A percentile compares a stretch with the other conserved stretches of the same genome.
Conservation (phyloP, 2,888 invertebrate species). For the Ophion costatus region DNA sequence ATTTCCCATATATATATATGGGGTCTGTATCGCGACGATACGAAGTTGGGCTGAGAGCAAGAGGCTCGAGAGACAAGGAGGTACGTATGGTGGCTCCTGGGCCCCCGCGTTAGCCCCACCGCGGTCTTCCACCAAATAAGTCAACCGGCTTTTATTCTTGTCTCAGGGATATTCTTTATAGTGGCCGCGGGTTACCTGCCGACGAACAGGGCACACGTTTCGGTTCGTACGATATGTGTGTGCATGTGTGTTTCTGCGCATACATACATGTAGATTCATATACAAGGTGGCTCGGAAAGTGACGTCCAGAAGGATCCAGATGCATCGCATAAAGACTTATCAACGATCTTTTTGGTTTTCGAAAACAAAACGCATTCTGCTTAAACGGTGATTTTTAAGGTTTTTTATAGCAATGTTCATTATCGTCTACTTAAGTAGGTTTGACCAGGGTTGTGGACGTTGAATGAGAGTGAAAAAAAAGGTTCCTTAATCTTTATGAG, state of each 20-base stretch:
- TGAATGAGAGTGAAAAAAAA: too few relatives aligned
- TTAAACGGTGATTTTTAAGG: too few relatives aligned
- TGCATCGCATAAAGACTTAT: too few relatives aligned
- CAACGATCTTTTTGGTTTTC: too few relatives aligned
- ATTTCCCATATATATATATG: slow-evolving; percentile 3
- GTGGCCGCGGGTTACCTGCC: slow-evolving; percentile 66
- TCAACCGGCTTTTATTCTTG: slow-evolving; percentile 81
- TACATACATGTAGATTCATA: slow-evolving; percentile 2
- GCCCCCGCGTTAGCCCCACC: slow-evolving; percentile 56
- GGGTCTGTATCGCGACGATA: neutral
- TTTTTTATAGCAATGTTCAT: too few relatives aligned
- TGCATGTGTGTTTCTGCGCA: slow-evolving; percentile 12
- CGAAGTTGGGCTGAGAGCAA: slow-evolving; percentile 28
- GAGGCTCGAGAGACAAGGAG: slow-evolving; percentile 18
- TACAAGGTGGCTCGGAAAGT: neutral
- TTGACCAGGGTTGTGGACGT: too few relatives aligned
- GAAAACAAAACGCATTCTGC: too few relatives aligned
- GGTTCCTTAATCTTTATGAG: too few relatives aligned
- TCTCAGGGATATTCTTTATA: slow-evolving; percentile 81
- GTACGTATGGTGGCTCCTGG: slow-evolving; percentile 47
- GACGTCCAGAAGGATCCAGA: too few relatives aligned
- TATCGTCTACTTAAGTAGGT: too few relatives aligned
- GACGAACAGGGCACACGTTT: slow-evolving; percentile 47
- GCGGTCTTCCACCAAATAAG: slow-evolving; percentile 78
- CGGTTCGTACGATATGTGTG: slow-evolving; percentile 10